These are phyloP conservation scores for Hephaestus fuliginosus DNA, from an alignment of 2,797 vertebrate genomes.

Conservation along the genomic window DNA sequence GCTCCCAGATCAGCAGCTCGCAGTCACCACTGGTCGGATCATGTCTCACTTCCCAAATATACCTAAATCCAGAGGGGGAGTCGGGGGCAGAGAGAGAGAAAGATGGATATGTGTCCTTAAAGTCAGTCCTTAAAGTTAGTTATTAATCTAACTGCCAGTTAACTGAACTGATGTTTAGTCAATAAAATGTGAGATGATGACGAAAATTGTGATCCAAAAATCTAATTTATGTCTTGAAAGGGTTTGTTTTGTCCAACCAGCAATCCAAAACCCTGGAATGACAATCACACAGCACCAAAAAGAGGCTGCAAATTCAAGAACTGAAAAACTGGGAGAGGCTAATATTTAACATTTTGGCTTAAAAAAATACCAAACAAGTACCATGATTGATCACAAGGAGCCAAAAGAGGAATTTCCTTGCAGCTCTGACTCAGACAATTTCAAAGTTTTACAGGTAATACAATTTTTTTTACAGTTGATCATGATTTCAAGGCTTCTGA, in stretches of 20 bases:
- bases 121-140: no score
- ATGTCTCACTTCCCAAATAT: slow-evolving; percentile 45
- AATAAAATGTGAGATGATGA: not conserved
- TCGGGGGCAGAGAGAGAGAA: not conserved
- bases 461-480: not conserved
- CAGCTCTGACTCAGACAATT: no score
- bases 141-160: not conserved
- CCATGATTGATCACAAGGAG: not conserved
- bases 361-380: not conserved
- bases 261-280: not conserved
- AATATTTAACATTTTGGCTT: not conserved
- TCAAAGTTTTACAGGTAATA: no score
- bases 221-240: not conserved
- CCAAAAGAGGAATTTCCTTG: no score
- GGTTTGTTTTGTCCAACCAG: not conserved
- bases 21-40: slow-evolving; percentile 50
- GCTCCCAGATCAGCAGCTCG: slow-evolving; percentile 35
- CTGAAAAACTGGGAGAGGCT: not conserved
- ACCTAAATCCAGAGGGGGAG: slow-evolving; percentile 28
- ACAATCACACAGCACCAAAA: not conserved
- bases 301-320: not conserved
- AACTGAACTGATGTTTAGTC: not conserved
- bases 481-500: not conserved
- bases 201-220: not conserved
- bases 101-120: not conserved